Percentiles rank a stretch among this genome's conserved stretches.
Evolutionary conservation across 1,140 invertebrate species (phyloP).

Genomic region (Drosophila ercepeae): DNA sequence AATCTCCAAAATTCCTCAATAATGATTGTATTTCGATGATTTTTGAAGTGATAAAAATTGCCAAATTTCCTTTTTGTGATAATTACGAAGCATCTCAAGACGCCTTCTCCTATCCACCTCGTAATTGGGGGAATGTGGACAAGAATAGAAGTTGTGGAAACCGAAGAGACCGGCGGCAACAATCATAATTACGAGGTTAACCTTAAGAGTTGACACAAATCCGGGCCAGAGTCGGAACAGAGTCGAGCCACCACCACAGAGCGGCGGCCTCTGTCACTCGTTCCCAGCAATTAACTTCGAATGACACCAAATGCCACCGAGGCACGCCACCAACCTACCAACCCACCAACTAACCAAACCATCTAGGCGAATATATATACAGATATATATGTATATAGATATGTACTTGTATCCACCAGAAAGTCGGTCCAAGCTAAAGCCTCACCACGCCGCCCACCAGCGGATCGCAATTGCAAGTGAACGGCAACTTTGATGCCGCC

Average conservation of each 20-base stretch:
- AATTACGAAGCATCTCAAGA: conserved; percentile 9
- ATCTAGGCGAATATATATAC: background rate
- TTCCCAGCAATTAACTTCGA: conserved; percentile 82
- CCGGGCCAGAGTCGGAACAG: conserved; percentile 46
- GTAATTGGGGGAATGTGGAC: background rate
- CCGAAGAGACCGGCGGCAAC: conserved; percentile 54
- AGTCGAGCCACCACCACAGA: no score
- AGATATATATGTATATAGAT: background rate
- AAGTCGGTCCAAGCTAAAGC: conserved; percentile 19
- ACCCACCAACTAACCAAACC: conserved; percentile 10
- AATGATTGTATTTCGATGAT: no score
- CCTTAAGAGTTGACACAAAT: conserved; percentile 82
- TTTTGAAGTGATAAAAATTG: background rate
- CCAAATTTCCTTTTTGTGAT: conserved; percentile 11
- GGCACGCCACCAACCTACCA: conserved; percentile 59
- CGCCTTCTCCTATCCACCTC: conserved; percentile 7
- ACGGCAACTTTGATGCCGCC: conserved; percentile 80
- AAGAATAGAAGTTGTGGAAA: conserved; percentile 45
- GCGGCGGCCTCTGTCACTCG: conserved; percentile 57
- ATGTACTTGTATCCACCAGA: conserved; percentile 10
- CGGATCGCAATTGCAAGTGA: conserved; percentile 71
- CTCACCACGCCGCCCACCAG: conserved; percentile 59
- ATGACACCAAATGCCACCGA: conserved; percentile 80
- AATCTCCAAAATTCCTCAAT: no score
- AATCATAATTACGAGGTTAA: conserved; percentile 80